Evolutionary conservation across 2,888 invertebrate genomes (phyloP), one percentile per base, ranked within the genome.

Genomic region (Pristionchus exspectatus): DNA sequence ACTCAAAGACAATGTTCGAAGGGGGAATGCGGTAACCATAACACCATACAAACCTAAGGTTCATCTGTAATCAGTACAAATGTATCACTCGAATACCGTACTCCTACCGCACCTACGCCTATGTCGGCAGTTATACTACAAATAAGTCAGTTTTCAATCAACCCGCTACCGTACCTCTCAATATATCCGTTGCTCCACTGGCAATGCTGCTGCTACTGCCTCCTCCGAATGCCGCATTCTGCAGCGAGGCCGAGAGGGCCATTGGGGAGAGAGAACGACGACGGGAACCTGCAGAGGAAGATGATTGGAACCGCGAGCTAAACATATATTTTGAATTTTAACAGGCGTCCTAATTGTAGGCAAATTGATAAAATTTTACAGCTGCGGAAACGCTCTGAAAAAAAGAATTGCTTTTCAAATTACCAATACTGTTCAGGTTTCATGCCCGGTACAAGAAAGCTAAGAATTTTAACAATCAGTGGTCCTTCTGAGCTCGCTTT

Each of bases 201-300:
- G 50, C 81, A 16, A 85, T 56, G n/a, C 54, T 83, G 59, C 84
- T 85, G 21, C 18, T 85, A 21, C 56, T 59, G 9, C 84, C 56
- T 7, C 84, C 84, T 50, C 81, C 81, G 84, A 85, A 85, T 30
- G 84, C 24, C 30, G 84, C 84, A n/a, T 85, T 85, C 69, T 87
- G 87, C 27, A 88, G 54, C 2, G 18, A 27, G 38, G 56, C 69
- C 9, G 90, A 90, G 59, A 91, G 63, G 12, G 92, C 89, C 72
- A 92, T 83, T 9, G 92, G 92, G 72, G 90, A 90, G 10, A 91
- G 89, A 24, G 91, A 91, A 18, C 91, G 91, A 30, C 91, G 91
- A 27, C 91, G 91, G 50, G 54, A 56, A 56, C 69, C 89, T 89
- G 56, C 1, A 56, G 56, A 56, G 56, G 56, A 16, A 56, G n/a